Evolutionary conservation across 2,888 invertebrate species (phyloP).

Genomic region (Syrista parreyssii): DNA sequence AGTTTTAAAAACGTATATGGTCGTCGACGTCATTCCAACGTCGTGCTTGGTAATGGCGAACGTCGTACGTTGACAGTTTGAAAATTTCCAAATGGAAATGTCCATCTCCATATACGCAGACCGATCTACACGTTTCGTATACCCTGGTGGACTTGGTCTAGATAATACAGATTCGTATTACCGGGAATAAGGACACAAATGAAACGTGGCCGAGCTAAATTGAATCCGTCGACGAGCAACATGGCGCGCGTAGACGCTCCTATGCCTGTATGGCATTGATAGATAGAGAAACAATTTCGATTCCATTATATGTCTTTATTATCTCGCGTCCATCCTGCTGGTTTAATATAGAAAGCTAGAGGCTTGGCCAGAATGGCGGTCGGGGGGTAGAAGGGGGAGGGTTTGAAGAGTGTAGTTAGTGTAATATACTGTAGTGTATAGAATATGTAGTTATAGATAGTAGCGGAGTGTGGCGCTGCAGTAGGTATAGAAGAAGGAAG

Average conservation of each 20-base stretch:
- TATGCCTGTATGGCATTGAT: constrained; percentile 55
- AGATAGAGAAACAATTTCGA: constrained; percentile 65
- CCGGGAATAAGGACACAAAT: constrained; percentile 55
- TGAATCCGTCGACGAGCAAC: constrained; percentile 48
- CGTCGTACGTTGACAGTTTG: constrained; percentile 3
- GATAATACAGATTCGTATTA: constrained; percentile 5
- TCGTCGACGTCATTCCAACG: constrained; percentile 11
- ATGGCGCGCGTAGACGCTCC: constrained; percentile 28
- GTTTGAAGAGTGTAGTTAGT: constrained; percentile 27
- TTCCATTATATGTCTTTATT: constrained; percentile 65
- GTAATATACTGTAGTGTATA: constrained; percentile 34
- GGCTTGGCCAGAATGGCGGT: constrained; percentile 26
- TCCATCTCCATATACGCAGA: neutral
- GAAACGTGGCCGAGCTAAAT: constrained; percentile 53
- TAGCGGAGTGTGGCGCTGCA: constrained; percentile 17
- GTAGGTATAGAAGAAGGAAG: constrained; percentile 17
- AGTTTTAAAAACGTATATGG: neutral
- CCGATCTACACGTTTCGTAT: neutral
- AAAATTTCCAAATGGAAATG: constrained; percentile 12
- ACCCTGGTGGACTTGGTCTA: neutral
- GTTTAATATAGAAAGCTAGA: constrained; percentile 59
- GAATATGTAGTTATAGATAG: constrained; percentile 20
- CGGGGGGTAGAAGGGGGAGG: constrained; percentile 17
- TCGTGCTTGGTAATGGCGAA: constrained; percentile 19
- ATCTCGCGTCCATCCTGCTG: constrained; percentile 55